Base-by-base conservation (phyloP, 1,140 invertebrate genomes). In the Euwallacea fornicatus region DNA sequence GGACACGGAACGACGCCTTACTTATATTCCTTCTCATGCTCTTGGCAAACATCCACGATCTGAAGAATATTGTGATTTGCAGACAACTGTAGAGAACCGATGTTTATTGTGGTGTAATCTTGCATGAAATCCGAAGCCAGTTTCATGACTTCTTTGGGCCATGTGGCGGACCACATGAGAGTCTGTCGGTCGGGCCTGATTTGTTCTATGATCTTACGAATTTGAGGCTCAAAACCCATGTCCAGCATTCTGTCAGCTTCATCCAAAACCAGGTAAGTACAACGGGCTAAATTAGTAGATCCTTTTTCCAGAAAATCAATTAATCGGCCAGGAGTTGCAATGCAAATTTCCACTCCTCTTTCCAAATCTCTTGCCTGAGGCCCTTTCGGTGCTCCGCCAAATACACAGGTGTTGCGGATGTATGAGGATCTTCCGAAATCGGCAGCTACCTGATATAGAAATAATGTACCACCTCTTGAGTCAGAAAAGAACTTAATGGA, bases 191-290 rank as follows among this genome's bases (percentile, higher is more conserved):
- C 95, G 6, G 95, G 95, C 78, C 91, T 87, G 76, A 99, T 97
- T 81, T 99, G 96, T 79, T 96, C 92, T 71, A 99, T 92, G 73
- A 99, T 99, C 82, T 98, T 98, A 47, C 97, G 86, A 78, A 99
- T 99, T 82, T 99, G 98, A 0, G 98, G 98, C 82, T 99, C 98
- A 81, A 99, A 99, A 63, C 98, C 98, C 98, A 99, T 99, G 81
- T 93, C 92, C 42, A 93, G 79, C 91, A 93, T 93, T 60, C 91
- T 84, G 79, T 93, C 92, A 44, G 91, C 98, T 83, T 99, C 98
- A 84, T 99, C 98, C 56, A 99, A 83, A 0, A 99, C 97, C 16
- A 99, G 84, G 81, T 98, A 99, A 46, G 96, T 98, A 81, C 94
- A 96, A 62, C 96, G 88, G 43, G 88, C 86, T 61, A 99, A 82